A percentile compares a stretch with the other conserved stretches of the same genome.
Evolutionary conservation across 2,797 vertebrate genomes (phyloP).

Genomic region (Malacoctenus gilli): DNA sequence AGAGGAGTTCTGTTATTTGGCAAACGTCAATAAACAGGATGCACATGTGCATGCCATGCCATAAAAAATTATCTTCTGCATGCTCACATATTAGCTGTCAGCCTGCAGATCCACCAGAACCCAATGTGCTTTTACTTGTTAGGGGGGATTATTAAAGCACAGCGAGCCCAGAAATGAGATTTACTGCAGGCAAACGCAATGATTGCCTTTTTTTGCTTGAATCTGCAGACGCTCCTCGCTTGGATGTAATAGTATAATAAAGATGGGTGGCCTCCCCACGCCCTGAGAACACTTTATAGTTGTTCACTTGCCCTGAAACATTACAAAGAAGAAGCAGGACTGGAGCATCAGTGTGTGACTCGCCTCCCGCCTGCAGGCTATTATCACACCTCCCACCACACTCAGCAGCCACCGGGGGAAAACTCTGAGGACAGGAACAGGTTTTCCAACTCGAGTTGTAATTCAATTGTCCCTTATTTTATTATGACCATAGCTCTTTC

Average conservation of each 20-base stretch:
- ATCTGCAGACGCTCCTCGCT: conserved; percentile 20
- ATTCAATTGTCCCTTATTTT: not conserved
- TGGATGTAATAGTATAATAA: conserved; percentile 43
- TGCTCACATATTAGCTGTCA: conserved; percentile 2
- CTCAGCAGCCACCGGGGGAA: conserved; percentile 19
- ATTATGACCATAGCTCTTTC: no score
- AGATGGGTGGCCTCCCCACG: conserved; percentile 51
- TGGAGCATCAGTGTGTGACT: conserved; percentile 39
- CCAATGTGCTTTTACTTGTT: conserved; percentile 7
- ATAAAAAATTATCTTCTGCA: conserved; percentile 5
- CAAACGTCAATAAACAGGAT: no score
- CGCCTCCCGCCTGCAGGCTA: conserved; percentile 42
- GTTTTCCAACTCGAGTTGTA: no score
- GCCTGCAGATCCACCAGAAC: conserved; percentile 11
- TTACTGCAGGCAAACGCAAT: conserved; percentile 19
- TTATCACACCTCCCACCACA: conserved; percentile 42
- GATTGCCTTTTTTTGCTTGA: conserved; percentile 29
- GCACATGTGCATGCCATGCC: conserved; percentile 1
- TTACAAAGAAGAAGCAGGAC: conserved; percentile 35
- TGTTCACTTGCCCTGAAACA: conserved; percentile 48
- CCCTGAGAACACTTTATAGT: conserved; percentile 43
- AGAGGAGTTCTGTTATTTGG: no score
- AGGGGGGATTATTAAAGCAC: conserved; percentile 23
- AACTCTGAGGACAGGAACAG: conserved; percentile 17
- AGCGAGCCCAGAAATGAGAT: conserved; percentile 20